These are phyloP conservation scores for Baccha elongata DNA, from an alignment of 2,888 invertebrate genomes.

Conservation along the genomic window DNA sequence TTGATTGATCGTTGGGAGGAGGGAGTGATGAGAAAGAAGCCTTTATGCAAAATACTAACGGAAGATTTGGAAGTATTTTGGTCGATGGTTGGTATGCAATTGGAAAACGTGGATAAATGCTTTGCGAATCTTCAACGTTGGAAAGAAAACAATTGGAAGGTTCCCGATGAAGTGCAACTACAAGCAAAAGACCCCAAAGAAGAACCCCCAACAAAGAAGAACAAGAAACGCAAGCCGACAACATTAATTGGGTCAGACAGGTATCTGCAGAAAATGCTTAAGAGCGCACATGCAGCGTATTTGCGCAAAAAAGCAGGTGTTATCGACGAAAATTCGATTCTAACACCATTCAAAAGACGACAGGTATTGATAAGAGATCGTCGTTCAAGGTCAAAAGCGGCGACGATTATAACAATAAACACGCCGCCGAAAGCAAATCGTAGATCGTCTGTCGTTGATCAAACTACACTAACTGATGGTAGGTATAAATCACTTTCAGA, in stretches of 20 bases:
- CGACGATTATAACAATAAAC: constrained; percentile 73
- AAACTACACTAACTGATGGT: not conserved
- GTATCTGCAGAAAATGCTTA: constrained; percentile 76
- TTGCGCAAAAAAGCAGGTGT: constrained; percentile 73
- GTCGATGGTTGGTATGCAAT: constrained; percentile 86
- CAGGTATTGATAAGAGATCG: constrained; percentile 71
- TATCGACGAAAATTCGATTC: constrained; percentile 40
- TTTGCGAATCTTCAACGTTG: constrained; percentile 78
- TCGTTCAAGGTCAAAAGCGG: constrained; percentile 73
- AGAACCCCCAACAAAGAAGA: constrained; percentile 73
- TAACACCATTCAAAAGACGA: constrained; percentile 64
- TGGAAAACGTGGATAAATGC: constrained; percentile 80
- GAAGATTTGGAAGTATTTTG: constrained; percentile 88
- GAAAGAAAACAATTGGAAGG: constrained; percentile 79
- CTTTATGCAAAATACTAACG: constrained; percentile 77
- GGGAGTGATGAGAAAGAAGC: constrained; percentile 73
- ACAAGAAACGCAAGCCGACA: constrained; percentile 63
- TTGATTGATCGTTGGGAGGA: constrained; percentile 83
- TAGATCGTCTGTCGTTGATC: not conserved
- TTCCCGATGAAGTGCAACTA: constrained; percentile 77
- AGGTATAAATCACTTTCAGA: constrained; percentile 33
- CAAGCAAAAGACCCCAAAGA: constrained; percentile 39
- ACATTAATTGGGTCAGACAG: constrained; percentile 74
- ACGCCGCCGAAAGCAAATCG: constrained; percentile 41
- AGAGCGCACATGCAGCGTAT: constrained; percentile 75